Evolutionary conservation across 1,140 invertebrate genomes (phyloP), one percentile per base, ranked within the genome.

Genomic region (Trypoxylus dichotomus): DNA sequence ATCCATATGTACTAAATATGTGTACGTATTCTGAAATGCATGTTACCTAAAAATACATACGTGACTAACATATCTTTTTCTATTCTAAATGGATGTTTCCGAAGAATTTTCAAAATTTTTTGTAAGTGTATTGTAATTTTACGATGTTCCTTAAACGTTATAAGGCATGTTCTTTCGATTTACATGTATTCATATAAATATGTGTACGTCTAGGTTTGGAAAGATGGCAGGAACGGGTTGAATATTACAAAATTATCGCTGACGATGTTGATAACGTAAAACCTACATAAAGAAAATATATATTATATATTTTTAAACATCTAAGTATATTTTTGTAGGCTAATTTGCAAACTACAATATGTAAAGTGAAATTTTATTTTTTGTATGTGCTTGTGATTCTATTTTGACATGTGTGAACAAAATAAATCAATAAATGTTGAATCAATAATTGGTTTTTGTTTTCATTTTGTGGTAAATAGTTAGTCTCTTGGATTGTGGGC

Each of bases 341-440:
- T 63, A 63, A 63, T 63, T 63, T 63, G 60, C 3, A 15, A 24
- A 63, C 21, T 21, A 8, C 32, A 37, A 37, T 37, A 63, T 6
- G 60, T 63, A 63, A 27, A 24, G 24, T 24, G 60, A 63, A 63
- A 63, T 63, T 21, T 63, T 63, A 63, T 63, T 63, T 63, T 63
- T 63, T 63, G 60, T 63, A 63, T 63, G 60, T 63, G 60, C 60
- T 63, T 24, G 25, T 63, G 43, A 13, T 63, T 27, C 60, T 24
- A 25, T 63, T 63, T 63, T 63, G 60, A 63, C 19, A 63, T 24
- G 21, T 63, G 60, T 63, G 60, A 27, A 21, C n/a, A 63, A 15
- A 24, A 63, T 24, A 24, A 63, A 25, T 19, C 8, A 63, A 63
- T 63, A 63, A 21, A 63, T 63, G 60, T 63, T 63, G 60, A 63